These are phyloP conservation scores for Protosalanx chinensis DNA, from an alignment of 2,797 vertebrate species.

Conservation along the genomic window DNA sequence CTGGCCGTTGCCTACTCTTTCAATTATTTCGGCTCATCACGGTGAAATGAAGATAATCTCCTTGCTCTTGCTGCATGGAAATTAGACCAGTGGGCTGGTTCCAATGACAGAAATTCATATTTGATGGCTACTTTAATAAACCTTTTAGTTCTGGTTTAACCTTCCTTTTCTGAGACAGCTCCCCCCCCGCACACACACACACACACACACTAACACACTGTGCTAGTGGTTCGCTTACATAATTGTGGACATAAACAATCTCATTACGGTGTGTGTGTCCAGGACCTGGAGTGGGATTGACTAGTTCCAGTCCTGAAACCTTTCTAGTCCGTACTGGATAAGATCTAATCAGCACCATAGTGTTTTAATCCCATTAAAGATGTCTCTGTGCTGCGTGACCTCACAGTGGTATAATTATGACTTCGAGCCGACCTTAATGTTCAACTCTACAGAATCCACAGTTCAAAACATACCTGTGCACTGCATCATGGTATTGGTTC, in stretches of 20 bases:
- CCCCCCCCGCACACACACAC: neutral
- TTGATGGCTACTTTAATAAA: conserved; percentile 45
- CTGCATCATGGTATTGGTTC: neutral
- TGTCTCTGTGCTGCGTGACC: neutral
- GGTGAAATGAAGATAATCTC: conserved; percentile 47
- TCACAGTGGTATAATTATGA: neutral
- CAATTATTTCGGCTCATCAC: conserved; percentile 43
- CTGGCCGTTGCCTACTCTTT: conserved; percentile 24
- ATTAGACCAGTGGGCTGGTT: conserved; percentile 37
- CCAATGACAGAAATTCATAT: conserved; percentile 45
- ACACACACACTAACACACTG: neutral
- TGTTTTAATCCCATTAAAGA: neutral
- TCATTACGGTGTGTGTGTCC: conserved; percentile 4
- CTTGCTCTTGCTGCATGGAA: conserved; percentile 11
- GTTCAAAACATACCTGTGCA: neutral
- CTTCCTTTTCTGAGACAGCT: conserved; percentile 27
- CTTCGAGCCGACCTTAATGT: too few species aligned
- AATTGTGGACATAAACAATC: conserved; percentile 23
- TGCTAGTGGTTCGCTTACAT: conserved; percentile 14
- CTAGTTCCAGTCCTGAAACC: neutral
- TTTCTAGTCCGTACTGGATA: neutral
- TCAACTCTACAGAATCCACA: too few species aligned
- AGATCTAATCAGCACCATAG: neutral
- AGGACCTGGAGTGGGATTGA: neutral
- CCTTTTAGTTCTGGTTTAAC: conserved; percentile 23